Evolutionary conservation across 1,140 invertebrate genomes (phyloP).

Genomic region (Epicauta chinensis): DNA sequence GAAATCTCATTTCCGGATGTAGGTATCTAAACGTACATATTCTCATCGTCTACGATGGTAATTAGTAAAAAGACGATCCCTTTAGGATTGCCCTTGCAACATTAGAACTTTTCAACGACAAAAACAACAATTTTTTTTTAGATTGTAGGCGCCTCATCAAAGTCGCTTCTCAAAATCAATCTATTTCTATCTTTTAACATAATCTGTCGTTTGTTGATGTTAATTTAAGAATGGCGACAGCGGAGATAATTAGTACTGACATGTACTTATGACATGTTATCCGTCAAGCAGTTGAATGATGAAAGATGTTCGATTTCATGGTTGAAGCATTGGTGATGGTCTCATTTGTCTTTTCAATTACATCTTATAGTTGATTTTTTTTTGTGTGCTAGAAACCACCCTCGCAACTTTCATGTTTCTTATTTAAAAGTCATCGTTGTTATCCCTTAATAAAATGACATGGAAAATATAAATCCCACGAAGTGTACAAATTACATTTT

Average conservation of each 20-base stretch:
- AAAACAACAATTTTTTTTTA: no score
- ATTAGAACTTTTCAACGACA: no score
- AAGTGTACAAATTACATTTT: slow-evolving; percentile 28
- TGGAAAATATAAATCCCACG: no score
- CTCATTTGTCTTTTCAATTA: slow-evolving; percentile 12
- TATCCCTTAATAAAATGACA: no score
- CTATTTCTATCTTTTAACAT: no score
- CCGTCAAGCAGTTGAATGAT: slow-evolving; percentile 1
- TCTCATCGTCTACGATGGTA: slow-evolving; percentile 26
- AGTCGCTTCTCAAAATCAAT: no score
- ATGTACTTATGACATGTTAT: slow-evolving; percentile 9
- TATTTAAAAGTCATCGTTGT: no score
- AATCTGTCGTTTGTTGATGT: slow-evolving; percentile 1
- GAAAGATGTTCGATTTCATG: slow-evolving; percentile 11
- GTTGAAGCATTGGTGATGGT: background rate
- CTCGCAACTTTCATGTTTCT: no score
- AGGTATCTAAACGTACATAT: slow-evolving; percentile 5
- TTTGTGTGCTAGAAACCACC: no score
- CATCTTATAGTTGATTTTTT: slow-evolving; percentile 2
- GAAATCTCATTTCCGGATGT: slow-evolving; percentile 41
- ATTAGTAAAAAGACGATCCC: slow-evolving; percentile 35
- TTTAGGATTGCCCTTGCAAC: no score
- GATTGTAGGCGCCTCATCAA: no score
- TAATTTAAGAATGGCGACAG: slow-evolving; percentile 7
- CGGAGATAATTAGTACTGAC: slow-evolving; percentile 11